phyloP scores from a whole-genome alignment of 1,140 invertebrate species.

The Drosophila nikananu region DNA sequence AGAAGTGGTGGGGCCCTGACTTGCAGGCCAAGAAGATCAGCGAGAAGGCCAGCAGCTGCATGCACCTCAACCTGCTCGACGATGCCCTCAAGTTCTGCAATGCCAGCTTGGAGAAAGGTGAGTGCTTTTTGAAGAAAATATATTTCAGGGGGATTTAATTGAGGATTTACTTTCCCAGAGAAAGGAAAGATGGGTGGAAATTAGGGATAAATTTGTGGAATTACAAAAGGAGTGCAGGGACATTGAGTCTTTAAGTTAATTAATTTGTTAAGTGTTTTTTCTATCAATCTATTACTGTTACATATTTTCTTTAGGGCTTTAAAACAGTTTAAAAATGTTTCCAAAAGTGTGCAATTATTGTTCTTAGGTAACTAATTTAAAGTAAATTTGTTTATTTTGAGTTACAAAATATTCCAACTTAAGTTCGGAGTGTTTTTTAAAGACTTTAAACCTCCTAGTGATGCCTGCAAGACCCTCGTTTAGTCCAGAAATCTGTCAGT shows the following conservation, averaged over 20 bases:
- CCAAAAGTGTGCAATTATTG: background rate
- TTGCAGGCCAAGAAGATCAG: conserved; percentile 88
- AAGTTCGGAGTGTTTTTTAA: background rate
- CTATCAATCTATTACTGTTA: background rate
- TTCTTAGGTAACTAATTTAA: background rate
- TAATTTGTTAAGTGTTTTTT: background rate
- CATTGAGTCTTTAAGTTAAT: background rate
- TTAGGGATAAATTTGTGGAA: background rate
- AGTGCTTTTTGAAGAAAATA: conserved; percentile 40
- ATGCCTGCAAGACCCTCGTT: no score
- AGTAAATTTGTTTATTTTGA: background rate
- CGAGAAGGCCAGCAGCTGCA: conserved; percentile 88
- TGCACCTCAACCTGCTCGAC: conserved; percentile 87
- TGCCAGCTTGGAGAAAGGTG: conserved; percentile 85
- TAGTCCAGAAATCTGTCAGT: background rate
- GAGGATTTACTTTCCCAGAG: background rate
- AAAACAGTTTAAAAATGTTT: background rate
- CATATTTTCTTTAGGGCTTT: background rate
- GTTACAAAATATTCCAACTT: background rate
- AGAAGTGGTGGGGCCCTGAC: conserved; percentile 90
- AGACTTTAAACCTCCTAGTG: no score
- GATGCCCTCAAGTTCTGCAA: conserved; percentile 89
- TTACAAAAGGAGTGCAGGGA: fast-evolving
- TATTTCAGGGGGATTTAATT: no score
- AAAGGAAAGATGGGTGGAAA: background rate